These are phyloP conservation scores for Scleropages formosus DNA, from an alignment of 2,797 vertebrate genomes.

Conservation along the genomic window DNA sequence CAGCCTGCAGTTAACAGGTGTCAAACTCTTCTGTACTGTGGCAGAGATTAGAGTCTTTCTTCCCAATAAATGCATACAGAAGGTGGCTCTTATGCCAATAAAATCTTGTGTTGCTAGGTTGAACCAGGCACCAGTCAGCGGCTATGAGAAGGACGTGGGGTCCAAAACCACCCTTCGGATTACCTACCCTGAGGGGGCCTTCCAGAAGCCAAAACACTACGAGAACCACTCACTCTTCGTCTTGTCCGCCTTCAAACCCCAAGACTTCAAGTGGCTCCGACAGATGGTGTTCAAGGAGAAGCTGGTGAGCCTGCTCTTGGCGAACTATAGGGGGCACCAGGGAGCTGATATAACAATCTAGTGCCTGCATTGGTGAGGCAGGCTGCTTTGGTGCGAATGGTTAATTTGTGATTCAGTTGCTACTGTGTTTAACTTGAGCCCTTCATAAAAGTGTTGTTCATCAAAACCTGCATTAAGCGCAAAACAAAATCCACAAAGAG, in stretches of 20 bases:
- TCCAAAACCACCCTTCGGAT: slow-evolving; percentile 94
- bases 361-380: not conserved
- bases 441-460: not conserved
- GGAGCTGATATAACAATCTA: slow-evolving; percentile 5
- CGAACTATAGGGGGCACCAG: slow-evolving; percentile 43
- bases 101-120: slow-evolving; percentile 66
- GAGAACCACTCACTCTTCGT: slow-evolving; percentile 93
- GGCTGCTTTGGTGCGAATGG: not conserved
- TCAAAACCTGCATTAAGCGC: slow-evolving; percentile 2
- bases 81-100: no score
- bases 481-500: not conserved
- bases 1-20: no score
- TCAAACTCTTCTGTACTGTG: no score
- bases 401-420: not conserved
- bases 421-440: not conserved
- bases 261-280: slow-evolving; percentile 95
- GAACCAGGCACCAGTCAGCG: slow-evolving; percentile 88
- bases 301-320: slow-evolving; percentile 74
- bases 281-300: slow-evolving; percentile 94
- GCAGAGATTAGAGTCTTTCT: no score
- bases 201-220: slow-evolving; percentile 86
- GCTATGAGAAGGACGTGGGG: slow-evolving; percentile 88
- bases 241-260: slow-evolving; percentile 92
- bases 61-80: no score
- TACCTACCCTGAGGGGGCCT: slow-evolving; percentile 95